Conservation (phyloP, 2,797 vertebrate species). For the Podargus strigoides region DNA sequence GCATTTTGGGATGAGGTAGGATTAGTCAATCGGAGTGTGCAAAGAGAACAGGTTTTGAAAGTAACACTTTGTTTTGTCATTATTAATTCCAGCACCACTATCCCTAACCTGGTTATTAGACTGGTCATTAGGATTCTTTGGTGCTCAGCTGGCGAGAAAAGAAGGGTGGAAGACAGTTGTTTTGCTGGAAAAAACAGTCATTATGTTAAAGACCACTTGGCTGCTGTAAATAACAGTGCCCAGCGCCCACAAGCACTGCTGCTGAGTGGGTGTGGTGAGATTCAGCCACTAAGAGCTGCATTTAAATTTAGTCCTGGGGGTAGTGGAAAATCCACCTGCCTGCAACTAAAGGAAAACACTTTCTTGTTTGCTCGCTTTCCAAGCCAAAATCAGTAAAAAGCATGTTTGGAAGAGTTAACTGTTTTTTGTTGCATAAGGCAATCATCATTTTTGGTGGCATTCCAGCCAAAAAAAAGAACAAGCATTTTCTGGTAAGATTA, state of each 20-base stretch:
- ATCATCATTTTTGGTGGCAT: not conserved
- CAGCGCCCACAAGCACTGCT: not conserved
- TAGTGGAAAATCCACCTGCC: slow-evolving; percentile 69
- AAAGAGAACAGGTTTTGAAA: not conserved
- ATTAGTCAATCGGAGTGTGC: not conserved
- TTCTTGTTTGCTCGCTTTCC: slow-evolving; percentile 41
- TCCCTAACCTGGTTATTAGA: not conserved
- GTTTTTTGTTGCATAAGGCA: not conserved
- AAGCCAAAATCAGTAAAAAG: not conserved
- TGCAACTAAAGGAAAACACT: slow-evolving; percentile 41
- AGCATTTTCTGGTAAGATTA: not conserved
- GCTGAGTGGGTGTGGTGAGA: slow-evolving; percentile 60
- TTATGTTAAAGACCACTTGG: not conserved
- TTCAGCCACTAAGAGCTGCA: not conserved
- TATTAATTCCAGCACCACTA: not conserved
- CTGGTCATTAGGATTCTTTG: not conserved
- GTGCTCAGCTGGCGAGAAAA: not conserved
- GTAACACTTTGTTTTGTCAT: not conserved
- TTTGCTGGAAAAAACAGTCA: slow-evolving; percentile 42
- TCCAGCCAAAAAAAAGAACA: not conserved
- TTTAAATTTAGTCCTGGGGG: slow-evolving; percentile 39
- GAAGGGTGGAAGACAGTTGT: slow-evolving; percentile 10
- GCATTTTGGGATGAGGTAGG: not conserved
- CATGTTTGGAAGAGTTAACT: not conserved
- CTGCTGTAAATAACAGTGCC: slow-evolving; percentile 51